A percentile compares a stretch with the other conserved stretches of the same genome.
phyloP scores from a whole-genome alignment of 64 coral and sea anemone species.

The Montipora efflorescens region DNA sequence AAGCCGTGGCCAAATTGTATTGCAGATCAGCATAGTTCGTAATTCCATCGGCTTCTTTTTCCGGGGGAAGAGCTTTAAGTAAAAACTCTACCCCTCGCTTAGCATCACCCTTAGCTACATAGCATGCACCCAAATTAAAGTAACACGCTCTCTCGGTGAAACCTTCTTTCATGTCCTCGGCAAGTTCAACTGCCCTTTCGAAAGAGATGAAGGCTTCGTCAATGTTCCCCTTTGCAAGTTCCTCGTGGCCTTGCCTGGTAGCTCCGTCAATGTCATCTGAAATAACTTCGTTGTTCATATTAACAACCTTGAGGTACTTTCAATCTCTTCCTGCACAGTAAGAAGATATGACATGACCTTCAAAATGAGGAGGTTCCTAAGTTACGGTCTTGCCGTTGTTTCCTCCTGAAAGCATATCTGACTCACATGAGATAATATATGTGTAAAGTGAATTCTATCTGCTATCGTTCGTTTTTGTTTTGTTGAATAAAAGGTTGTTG shows the following conservation, averaged over 20 bases:
- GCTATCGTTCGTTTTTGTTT: not conserved
- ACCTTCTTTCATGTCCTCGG: slow-evolving; percentile 71
- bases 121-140: slow-evolving; percentile 97
- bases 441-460: too few relatives aligned
- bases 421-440: too few relatives aligned
- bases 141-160: slow-evolving; percentile 95
- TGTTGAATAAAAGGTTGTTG: slow-evolving; percentile 25
- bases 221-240: slow-evolving; percentile 77
- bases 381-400: too few relatives aligned
- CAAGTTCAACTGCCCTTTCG: slow-evolving; percentile 83
- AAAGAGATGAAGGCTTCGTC: slow-evolving; percentile 76
- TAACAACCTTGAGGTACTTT: not conserved
- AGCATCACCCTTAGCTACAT: slow-evolving; percentile 87
- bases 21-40: slow-evolving; percentile 93
- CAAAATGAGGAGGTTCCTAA: too few relatives aligned
- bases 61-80: slow-evolving; percentile 86
- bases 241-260: slow-evolving; percentile 82
- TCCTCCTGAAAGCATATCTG: too few relatives aligned
- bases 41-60: slow-evolving; percentile 79
- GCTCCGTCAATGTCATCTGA: slow-evolving; percentile 78
- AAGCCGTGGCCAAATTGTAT: slow-evolving; percentile 94
- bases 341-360: too few relatives aligned
- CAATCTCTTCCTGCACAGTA: too few relatives aligned
- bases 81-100: slow-evolving; percentile 89
- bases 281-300: slow-evolving; percentile 19